These are phyloP conservation scores for Dendrocincla fuliginosa DNA, from an alignment of 2,797 vertebrate species.

Conservation along the genomic window DNA sequence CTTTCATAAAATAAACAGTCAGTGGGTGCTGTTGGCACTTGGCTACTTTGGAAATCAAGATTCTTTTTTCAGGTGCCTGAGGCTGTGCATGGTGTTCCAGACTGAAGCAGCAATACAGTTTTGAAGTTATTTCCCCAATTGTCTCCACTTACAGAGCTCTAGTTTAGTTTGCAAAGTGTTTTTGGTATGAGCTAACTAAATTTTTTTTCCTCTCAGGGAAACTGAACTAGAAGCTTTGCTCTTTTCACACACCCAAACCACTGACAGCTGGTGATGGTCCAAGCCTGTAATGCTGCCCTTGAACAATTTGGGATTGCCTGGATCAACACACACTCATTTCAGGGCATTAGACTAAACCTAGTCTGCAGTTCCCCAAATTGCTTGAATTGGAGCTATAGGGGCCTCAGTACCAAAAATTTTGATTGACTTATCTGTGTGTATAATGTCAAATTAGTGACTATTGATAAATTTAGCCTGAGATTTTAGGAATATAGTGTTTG, in stretches of 20 bases:
- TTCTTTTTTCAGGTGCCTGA: constrained; percentile 18
- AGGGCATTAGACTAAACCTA: background rate
- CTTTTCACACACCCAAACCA: background rate
- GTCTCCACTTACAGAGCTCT: background rate
- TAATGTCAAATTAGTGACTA: background rate
- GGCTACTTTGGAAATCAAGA: constrained; percentile 12
- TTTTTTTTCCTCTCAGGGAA: constrained; percentile 2
- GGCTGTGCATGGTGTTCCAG: background rate
- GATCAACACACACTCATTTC: background rate
- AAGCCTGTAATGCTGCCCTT: background rate
- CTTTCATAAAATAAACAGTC: constrained; percentile 6
- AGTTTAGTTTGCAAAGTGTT: constrained; percentile 7
- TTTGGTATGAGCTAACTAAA: background rate
- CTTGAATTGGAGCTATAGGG: background rate
- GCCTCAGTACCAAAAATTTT: background rate
- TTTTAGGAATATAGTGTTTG: constrained; percentile 1
- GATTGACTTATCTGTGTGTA: background rate
- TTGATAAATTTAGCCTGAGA: background rate
- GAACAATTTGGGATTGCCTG: background rate
- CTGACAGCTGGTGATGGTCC: background rate
- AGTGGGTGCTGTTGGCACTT: background rate
- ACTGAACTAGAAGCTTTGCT: background rate
- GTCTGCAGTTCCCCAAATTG: background rate
- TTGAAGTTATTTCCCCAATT: constrained; percentile 12
- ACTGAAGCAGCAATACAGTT: background rate